Base-by-base conservation (phyloP, 2,888 invertebrate genomes). In the Pammene aurita region DNA sequence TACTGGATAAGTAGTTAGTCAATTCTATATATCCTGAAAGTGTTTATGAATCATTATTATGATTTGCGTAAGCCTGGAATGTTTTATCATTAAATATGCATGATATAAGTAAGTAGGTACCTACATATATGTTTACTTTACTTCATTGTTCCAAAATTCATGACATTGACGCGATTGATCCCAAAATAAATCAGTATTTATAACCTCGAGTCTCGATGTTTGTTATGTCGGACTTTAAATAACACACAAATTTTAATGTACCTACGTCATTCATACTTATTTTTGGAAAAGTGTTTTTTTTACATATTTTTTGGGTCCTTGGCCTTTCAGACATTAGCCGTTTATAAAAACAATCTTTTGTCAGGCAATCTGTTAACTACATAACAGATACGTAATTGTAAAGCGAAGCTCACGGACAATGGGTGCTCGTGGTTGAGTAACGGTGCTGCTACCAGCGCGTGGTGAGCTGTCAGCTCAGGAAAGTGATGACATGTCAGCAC, bases 401-500 rank as follows among this genome's bases (percentile, higher is more conserved):
- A 60, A 44, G 44, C 46, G 13, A 10, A 26, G 34, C 34, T 13
- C 26, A 34, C 35, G 48, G 48, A 61, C 48, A 48, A 61, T 61
- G 26, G 1, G 5, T 14, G 58, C 38, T 61, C 13, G 0, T 48
- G 38, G 61, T 13, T 46, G 14, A 60, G 9, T 50, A 50, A 61
- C 61, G 61, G 61, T 48, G 38, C 9, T 50, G 48, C 61, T 60
- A 16, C 48, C 61, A 61, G 26, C 4, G 26, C 26, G 48, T 35
- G 34, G 11, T 60, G 18, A 46, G 34, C 60, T 61, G 61, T 61
- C 60, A 35, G 60, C 48, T 16, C 38, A 48, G 38, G 61, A 61
- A 50, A 61, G 61, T 61, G 48, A 60, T 46, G 35, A 61, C 48
- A 61, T 61, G 48, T 61, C 61, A 38, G 61, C 35, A 61, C 46